Conservation (phyloP, 2,888 invertebrate genomes). For the Adineta ricciae region DNA sequence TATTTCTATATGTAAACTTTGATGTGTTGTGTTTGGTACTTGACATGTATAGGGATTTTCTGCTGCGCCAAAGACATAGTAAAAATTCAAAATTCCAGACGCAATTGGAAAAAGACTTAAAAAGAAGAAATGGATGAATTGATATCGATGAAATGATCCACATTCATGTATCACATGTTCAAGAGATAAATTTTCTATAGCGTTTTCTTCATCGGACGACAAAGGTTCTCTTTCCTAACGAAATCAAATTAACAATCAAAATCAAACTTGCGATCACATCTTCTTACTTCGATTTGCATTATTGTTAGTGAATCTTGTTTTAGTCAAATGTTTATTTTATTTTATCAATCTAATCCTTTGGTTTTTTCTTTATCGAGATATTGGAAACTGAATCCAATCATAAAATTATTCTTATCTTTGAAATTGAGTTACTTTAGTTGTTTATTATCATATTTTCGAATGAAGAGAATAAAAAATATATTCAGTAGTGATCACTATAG, state of each 20-base stretch:
- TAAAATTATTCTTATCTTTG: neutral
- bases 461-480: neutral
- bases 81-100: neutral
- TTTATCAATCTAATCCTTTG: neutral
- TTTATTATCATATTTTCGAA: neutral
- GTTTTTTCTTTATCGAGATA: no score
- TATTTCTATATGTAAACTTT: neutral
- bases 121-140: neutral
- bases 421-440: neutral
- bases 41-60: neutral
- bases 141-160: neutral
- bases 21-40: neutral
- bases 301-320: neutral
- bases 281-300: neutral
- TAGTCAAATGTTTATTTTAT: neutral
- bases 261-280: no score
- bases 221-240: neutral
- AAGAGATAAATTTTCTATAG: neutral
- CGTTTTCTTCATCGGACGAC: neutral
- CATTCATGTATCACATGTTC: neutral
- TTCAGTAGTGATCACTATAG: neutral
- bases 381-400: neutral
- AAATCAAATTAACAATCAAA: neutral
- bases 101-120: neutral
- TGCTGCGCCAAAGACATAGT: neutral